These are phyloP conservation scores for Meta bourneti DNA, from an alignment of 2,888 invertebrate genomes.

Conservation along the genomic window DNA sequence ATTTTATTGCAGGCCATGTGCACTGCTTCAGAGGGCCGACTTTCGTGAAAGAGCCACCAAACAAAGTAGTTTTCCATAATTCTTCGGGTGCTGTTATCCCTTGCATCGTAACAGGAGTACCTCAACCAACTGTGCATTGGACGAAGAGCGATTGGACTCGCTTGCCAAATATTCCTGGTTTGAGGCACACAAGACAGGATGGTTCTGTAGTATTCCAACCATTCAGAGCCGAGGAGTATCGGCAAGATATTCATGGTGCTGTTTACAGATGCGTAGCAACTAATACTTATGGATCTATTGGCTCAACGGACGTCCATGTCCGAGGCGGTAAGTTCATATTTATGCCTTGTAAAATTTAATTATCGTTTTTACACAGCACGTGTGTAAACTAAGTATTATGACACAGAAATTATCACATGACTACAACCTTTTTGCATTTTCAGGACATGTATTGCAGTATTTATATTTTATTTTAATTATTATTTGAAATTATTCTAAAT, in stretches of 20 bases:
- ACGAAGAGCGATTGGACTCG: constrained; percentile 72
- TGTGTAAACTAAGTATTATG: no score
- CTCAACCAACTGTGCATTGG: constrained; percentile 74
- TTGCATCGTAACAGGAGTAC: constrained; percentile 73
- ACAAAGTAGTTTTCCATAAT: constrained; percentile 75
- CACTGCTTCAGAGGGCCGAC: constrained; percentile 68
- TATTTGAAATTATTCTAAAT: no score
- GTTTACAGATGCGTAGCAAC: constrained; percentile 92
- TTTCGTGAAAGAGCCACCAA: constrained; percentile 76
- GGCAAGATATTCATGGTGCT: constrained; percentile 77
- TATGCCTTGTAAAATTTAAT: no score
- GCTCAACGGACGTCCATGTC: constrained; percentile 95
- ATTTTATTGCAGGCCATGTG: constrained; percentile 12
- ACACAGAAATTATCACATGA: no score
- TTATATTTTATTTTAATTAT: no score
- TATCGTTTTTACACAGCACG: neutral
- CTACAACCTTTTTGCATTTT: no score
- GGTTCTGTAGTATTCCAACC: constrained; percentile 77
- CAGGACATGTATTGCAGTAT: no score
- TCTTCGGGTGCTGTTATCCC: constrained; percentile 75
- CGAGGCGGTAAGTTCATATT: constrained; percentile 89
- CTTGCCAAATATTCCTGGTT: constrained; percentile 66
- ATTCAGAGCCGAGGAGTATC: constrained; percentile 74
- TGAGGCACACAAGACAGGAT: constrained; percentile 72
- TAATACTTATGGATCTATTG: constrained; percentile 93